phyloP scores from a whole-genome alignment of 2,888 invertebrate species.

The Andrena marginata region DNA sequence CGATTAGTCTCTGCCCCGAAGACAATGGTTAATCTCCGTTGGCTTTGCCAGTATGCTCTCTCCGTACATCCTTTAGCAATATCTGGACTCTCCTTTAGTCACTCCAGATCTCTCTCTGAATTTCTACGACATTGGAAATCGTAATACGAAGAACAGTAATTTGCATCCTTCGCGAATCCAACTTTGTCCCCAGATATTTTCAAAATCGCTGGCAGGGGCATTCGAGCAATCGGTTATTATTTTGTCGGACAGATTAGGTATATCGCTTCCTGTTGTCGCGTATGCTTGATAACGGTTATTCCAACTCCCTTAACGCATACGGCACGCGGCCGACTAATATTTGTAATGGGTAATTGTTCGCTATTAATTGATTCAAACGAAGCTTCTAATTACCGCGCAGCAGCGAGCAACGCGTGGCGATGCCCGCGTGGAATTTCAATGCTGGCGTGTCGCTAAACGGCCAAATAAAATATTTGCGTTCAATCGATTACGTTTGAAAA shows the following conservation, averaged over 20 bases:
- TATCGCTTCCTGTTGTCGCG: neutral
- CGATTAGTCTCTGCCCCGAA: slow-evolving; percentile 44
- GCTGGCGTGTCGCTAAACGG: slow-evolving; percentile 28
- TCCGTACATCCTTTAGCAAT: neutral
- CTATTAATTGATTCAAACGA: slow-evolving; percentile 52
- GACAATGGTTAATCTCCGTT: slow-evolving; percentile 60
- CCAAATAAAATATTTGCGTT: slow-evolving; percentile 54
- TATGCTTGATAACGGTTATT: neutral
- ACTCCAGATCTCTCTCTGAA: no score
- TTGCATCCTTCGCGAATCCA: no score
- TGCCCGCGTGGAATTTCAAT: slow-evolving; percentile 41
- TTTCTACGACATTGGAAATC: no score
- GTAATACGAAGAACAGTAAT: no score
- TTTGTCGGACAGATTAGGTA: neutral
- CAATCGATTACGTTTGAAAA: slow-evolving; percentile 46
- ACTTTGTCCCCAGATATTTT: no score
- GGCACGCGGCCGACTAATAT: slow-evolving; percentile 17
- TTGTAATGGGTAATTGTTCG: slow-evolving; percentile 42
- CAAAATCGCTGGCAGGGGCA: no score
- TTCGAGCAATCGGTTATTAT: neutral
- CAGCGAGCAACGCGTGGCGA: slow-evolving; percentile 18
- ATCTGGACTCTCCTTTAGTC: neutral
- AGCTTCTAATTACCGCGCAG: slow-evolving; percentile 40
- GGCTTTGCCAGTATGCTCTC: slow-evolving; percentile 12
- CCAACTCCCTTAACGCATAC: neutral